These are phyloP conservation scores for Apodemus agrarius DNA, from an alignment of 2,797 vertebrate genomes.

Conservation along the genomic window DNA sequence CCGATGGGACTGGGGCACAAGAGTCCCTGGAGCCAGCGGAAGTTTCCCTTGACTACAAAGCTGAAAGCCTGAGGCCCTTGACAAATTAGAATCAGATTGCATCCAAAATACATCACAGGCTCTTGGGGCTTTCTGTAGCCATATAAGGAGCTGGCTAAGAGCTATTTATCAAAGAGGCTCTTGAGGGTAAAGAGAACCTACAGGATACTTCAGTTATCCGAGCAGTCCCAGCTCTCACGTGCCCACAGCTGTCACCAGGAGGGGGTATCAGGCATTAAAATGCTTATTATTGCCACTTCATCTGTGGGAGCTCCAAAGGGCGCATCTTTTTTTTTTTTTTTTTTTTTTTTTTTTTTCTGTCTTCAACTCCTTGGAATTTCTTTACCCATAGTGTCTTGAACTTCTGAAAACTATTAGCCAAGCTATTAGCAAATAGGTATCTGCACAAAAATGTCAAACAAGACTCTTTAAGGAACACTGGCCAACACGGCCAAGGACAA, in stretches of 20 bases:
- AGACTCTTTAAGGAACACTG: not conserved
- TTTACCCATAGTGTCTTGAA: slow-evolving; percentile 24
- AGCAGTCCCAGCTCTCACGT: slow-evolving; percentile 42
- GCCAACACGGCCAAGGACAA: not conserved
- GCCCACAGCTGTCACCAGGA: slow-evolving; percentile 61
- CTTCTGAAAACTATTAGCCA: slow-evolving; percentile 30
- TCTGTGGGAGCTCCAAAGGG: not conserved
- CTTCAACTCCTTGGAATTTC: not conserved
- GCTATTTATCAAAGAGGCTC: slow-evolving; percentile 73
- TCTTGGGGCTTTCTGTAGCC: slow-evolving; percentile 54
- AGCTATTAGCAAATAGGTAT: slow-evolving; percentile 16
- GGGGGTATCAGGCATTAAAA: not conserved
- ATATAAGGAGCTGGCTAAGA: slow-evolving; percentile 79
- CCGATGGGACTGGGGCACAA: not conserved
- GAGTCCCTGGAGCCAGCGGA: slow-evolving; percentile 35
- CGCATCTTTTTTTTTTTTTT: not conserved
- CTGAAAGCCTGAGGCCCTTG: slow-evolving; percentile 48
- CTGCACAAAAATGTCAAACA: slow-evolving; percentile 43
- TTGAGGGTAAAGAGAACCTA: slow-evolving; percentile 70
- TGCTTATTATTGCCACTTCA: not conserved
- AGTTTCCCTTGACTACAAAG: slow-evolving; percentile 26
- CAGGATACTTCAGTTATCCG: slow-evolving; percentile 53
- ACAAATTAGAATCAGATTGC: slow-evolving; percentile 71
- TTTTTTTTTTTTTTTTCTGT: not conserved
- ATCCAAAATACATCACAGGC: slow-evolving; percentile 76